Evolutionary conservation across 1,140 invertebrate genomes (phyloP).

Genomic region (Melanaphis sacchari): DNA sequence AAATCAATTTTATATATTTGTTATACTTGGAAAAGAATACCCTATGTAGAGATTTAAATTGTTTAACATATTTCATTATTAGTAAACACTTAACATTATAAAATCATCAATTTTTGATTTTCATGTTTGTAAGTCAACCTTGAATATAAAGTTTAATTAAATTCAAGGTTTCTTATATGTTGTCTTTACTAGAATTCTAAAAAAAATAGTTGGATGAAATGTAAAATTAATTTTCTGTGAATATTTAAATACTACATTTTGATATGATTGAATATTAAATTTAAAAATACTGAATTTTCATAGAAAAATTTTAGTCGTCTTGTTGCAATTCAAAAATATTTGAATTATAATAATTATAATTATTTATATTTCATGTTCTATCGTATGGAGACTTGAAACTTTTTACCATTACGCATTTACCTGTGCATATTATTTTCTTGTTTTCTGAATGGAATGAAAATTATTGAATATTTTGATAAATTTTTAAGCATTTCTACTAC

Average conservation of each 20-base stretch:
- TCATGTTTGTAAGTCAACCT: not conserved
- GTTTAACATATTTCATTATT: not conserved
- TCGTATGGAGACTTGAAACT: not conserved
- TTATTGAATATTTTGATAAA: not conserved
- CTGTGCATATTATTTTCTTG: not conserved
- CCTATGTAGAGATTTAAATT: not conserved
- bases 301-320: not conserved
- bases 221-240: not conserved
- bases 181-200: not conserved
- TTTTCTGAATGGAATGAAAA: not conserved
- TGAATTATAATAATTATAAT: too few species aligned
- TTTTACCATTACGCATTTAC: not conserved
- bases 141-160: not conserved
- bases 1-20: not conserved
- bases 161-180: too few species aligned
- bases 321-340: not conserved
- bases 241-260: not conserved
- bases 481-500: not conserved
- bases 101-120: too few species aligned
- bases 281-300: not conserved
- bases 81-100: not conserved
- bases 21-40: not conserved
- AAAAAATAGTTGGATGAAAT: not conserved
- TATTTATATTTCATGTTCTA: too few species aligned
- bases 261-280: not conserved